Conservation (phyloP, 2,113 vertebrate genomes). For the Proterorhinus semilunaris region DNA sequence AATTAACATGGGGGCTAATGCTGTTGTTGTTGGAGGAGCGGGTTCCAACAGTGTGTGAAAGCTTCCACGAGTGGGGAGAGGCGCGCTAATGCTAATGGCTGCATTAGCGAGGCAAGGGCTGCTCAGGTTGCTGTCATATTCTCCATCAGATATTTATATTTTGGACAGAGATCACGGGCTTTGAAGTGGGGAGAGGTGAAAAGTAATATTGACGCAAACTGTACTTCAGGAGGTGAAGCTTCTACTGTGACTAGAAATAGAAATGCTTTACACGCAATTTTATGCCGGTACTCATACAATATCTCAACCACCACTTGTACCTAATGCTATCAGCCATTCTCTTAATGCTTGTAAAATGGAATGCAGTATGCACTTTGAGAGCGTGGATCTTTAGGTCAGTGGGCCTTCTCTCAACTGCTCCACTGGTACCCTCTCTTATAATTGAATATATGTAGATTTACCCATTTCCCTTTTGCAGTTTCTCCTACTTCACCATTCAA, state of each 20-base stretch:
- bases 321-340: no score
- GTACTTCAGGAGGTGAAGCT: no score
- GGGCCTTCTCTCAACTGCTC: neutral
- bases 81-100: neutral
- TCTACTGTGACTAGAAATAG: no score
- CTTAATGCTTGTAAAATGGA: no score
- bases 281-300: no score
- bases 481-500: constrained; percentile 23
- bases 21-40: constrained; percentile 30
- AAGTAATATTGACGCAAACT: neutral
- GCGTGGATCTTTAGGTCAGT: no score
- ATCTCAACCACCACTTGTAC: no score
- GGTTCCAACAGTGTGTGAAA: constrained; percentile 16
- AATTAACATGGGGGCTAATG: constrained; percentile 22
- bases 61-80: neutral
- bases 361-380: no score
- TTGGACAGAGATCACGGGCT: neutral
- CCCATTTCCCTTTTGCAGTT: constrained; percentile 35
- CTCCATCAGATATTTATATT: neutral
- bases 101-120: neutral
- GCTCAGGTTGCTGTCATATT: neutral
- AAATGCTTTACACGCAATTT: no score
- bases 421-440: constrained; percentile 17
- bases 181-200: neutral
- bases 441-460: constrained; percentile 42